These are phyloP conservation scores for Plecotus auritus DNA, from an alignment of 2,113 vertebrate genomes.

Conservation along the genomic window DNA sequence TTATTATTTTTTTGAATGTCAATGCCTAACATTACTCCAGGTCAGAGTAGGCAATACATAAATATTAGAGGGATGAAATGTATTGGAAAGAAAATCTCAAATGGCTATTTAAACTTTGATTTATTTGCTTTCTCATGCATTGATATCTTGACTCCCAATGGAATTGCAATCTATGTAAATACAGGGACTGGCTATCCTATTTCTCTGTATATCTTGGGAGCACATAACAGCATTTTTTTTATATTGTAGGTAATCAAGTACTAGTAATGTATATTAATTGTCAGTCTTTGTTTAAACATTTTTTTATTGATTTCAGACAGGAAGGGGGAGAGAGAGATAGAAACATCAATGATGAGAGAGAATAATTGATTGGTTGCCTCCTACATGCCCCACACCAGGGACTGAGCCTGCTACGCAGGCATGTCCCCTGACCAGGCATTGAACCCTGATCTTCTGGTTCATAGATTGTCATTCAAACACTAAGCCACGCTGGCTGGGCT, in stretches of 20 bases:
- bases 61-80: neutral
- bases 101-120: neutral
- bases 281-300: no score
- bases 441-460: no score
- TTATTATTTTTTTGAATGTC: neutral
- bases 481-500: no score
- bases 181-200: neutral
- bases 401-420: no score
- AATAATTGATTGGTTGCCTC: no score
- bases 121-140: neutral
- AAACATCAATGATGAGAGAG: no score
- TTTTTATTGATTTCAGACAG: no score
- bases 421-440: no score
- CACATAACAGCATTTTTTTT: neutral
- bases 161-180: neutral
- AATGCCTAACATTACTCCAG: neutral
- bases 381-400: no score
- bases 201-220: neutral
- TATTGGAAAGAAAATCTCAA: neutral
- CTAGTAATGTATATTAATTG: neutral
- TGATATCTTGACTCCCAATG: neutral
- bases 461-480: no score
- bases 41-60: neutral
- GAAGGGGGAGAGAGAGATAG: no score
- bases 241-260: neutral